Conservation (phyloP, 2,888 invertebrate genomes). For the Eumerus sabulonum region DNA sequence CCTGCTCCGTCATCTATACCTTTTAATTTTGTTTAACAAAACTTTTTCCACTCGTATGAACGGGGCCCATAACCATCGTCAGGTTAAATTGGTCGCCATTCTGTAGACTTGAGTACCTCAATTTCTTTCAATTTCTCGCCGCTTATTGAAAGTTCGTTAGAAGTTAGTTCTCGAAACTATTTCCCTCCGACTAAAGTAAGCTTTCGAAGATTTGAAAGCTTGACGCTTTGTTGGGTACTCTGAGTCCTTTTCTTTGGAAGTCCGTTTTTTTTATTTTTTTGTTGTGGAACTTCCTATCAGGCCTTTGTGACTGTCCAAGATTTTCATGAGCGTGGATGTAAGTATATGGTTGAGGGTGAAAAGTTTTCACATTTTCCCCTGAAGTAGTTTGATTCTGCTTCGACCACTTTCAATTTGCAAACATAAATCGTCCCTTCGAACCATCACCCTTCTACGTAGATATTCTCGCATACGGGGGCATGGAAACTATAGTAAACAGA, state of each 20-base stretch:
- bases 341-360: slow-evolving; percentile 18
- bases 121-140: slow-evolving; percentile 21
- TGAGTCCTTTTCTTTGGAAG: too few relatives aligned
- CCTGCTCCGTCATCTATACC: too few relatives aligned
- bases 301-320: slow-evolving; percentile 29
- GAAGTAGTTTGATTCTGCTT: slow-evolving; percentile 44
- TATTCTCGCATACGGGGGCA: neutral
- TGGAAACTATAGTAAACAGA: neutral
- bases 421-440: slow-evolving; percentile 29
- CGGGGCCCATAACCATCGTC: slow-evolving; percentile 35
- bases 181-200: slow-evolving; percentile 12
- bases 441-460: slow-evolving; percentile 9
- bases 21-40: slow-evolving; percentile 10
- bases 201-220: slow-evolving; percentile 15
- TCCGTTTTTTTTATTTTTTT: neutral
- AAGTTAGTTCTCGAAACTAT: slow-evolving; percentile 32
- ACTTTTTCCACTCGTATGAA: slow-evolving; percentile 25
- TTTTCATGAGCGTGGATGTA: slow-evolving; percentile 17
- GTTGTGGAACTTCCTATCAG: slow-evolving; percentile 12
- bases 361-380: slow-evolving; percentile 37
- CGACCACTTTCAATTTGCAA: slow-evolving; percentile 48
- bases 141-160: slow-evolving; percentile 43
- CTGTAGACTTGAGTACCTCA: slow-evolving; percentile 9
- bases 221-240: neutral
- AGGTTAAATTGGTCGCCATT: slow-evolving; percentile 35